Evolutionary conservation across 1,140 invertebrate genomes (phyloP).

Genomic region (Aphis craccivora): DNA sequence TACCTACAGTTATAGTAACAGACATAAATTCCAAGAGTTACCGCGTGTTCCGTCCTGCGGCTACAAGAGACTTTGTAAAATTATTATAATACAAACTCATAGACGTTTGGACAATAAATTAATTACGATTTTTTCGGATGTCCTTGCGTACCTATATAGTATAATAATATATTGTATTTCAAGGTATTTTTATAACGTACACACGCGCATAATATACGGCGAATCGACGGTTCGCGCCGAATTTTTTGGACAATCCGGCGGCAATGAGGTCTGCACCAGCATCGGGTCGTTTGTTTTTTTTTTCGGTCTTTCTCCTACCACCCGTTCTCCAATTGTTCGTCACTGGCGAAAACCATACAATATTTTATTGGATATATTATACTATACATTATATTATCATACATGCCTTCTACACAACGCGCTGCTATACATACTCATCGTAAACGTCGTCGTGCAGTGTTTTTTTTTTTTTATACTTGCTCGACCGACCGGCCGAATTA

Average conservation of each 20-base stretch:
- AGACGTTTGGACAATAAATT: neutral
- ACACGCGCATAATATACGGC: neutral
- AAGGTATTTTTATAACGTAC: neutral
- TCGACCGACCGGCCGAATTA: slow-evolving; percentile 20
- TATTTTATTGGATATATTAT: slow-evolving; percentile 21
- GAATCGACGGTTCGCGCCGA: neutral
- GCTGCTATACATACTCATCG: neutral
- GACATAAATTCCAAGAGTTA: neutral
- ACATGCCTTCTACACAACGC: neutral
- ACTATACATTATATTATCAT: neutral
- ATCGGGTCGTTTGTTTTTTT: neutral
- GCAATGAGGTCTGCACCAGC: neutral
- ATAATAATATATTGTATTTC: neutral
- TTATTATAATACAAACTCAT: neutral
- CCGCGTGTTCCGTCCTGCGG: neutral
- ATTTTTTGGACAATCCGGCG: slow-evolving; percentile 21
- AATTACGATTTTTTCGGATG: slow-evolving; percentile 27
- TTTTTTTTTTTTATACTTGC: neutral
- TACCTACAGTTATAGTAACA: neutral
- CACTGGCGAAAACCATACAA: neutral
- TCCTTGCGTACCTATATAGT: neutral
- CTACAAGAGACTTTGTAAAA: neutral
- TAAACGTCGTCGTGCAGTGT: neutral
- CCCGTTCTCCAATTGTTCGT: slow-evolving; percentile 41
- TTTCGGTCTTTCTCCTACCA: neutral